Evolutionary conservation across 1,140 invertebrate genomes (phyloP), one percentile per base, ranked within the genome.

Genomic region (Drosophila mayri): DNA sequence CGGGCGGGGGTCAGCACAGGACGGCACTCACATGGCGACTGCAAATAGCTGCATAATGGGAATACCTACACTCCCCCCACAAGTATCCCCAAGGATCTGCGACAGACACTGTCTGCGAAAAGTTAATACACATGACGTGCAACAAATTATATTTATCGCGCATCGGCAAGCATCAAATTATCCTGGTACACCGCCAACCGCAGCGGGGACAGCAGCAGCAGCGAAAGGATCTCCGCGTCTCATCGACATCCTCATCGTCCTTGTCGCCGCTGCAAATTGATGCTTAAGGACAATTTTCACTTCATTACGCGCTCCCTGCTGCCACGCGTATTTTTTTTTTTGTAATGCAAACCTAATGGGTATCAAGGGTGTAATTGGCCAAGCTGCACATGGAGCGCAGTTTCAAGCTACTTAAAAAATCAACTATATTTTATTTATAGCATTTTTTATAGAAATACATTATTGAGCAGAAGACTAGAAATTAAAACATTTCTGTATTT

Each of bases 81-180:
- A 4, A 2, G 20, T 35, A 22, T 52, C 52, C 9, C 52, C 14
- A 22, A 16, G 32, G 52, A 50, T 46, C 38, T 43, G 49, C 59
- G 46, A 55, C 78, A 75, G 70, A 90, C 78, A 85, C 57, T 85
- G 86, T 78, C 85, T 70, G 85, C 70, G 72, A 80, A 81, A 90
- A 91, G 83, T 90, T 91, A 88, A 91, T 91, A 86, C 90, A 90
- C 85, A 91, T 86, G 90, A 90, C 84, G 81, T 90, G 81, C 79
- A 86, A 90, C 90, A 91, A 91, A 91, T 91, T 91, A 91, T 91
- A 90, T 91, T 91, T 91, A 91, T 91, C 90, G 85, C 90, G 82
- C 90, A 91, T 91, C 90, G 83, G 75, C 82, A 90, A 90, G 90
- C 82, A 91, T 90, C 81, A 91, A 90, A 91, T 91, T 91, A 91